Percentiles rank a stretch among this genome's conserved stretches.
phyloP scores from a whole-genome alignment of 2,797 vertebrate species.

The Glyptemys insculpta region DNA sequence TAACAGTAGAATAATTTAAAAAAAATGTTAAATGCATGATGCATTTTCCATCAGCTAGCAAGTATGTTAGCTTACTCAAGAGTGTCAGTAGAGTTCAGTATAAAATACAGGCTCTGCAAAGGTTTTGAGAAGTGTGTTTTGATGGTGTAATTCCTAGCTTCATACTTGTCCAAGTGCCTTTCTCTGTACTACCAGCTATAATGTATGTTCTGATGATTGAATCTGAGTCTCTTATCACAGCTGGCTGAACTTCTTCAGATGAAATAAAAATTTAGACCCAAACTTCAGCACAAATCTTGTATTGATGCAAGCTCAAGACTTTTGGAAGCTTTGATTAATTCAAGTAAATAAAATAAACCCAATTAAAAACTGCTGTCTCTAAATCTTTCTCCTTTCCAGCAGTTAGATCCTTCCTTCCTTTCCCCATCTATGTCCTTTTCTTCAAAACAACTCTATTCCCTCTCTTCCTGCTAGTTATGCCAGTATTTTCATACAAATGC shows the following conservation, averaged over 20 bases:
- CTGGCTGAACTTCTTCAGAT: accelerated
- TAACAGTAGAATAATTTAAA: accelerated
- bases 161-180: neutral
- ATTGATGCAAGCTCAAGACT: neutral
- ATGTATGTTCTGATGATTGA: accelerated
- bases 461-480: neutral
- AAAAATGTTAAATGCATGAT: neutral
- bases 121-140: neutral
- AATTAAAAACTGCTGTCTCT: neutral
- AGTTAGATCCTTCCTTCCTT: neutral
- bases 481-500: neutral
- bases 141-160: neutral
- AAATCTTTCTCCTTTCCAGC: neutral
- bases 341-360: accelerated
- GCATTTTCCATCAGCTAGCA: accelerated
- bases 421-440: neutral
- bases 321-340: neutral
- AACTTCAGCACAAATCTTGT: neutral
- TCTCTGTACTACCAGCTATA: accelerated
- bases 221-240: accelerated
- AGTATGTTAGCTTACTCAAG: neutral
- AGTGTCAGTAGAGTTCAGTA: neutral
- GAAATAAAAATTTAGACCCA: neutral
- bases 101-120: accelerated
- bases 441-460: neutral